A percentile compares a stretch with the other conserved stretches of the same genome.
These are phyloP conservation scores for Brachionus koreanus DNA, from an alignment of 1,140 invertebrate genomes.

Conservation along the genomic window DNA sequence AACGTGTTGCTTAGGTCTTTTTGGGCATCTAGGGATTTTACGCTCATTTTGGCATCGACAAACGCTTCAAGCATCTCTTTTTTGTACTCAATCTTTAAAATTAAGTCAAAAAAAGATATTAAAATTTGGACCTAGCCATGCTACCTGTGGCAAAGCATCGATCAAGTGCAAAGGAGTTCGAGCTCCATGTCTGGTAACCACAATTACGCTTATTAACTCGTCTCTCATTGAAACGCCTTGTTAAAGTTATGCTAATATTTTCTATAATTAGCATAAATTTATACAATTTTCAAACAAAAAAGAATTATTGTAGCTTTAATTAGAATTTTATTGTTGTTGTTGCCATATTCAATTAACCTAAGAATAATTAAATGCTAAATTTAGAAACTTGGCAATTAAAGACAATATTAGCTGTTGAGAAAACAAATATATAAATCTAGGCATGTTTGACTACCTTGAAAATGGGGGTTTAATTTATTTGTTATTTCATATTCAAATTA, in stretches of 20 bases:
- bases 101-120: neutral
- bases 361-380: neutral
- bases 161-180: conserved; percentile 34
- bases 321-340: neutral
- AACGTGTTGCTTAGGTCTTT: neutral
- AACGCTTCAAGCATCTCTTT: neutral
- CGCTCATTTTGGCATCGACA: neutral
- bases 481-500: no score
- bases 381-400: neutral
- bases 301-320: no score
- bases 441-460: neutral
- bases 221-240: neutral
- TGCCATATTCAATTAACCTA: neutral
- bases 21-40: neutral
- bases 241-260: neutral
- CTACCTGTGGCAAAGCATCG: neutral
- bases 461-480: no score
- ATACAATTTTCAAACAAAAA: neutral
- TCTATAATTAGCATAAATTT: neutral
- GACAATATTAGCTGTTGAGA: neutral
- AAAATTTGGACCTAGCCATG: neutral
- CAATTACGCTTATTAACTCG: neutral
- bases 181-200: conserved; percentile 38
- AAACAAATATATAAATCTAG: neutral
- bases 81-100: conserved; percentile 6